Evolutionary conservation across 2,888 invertebrate species (phyloP).

Genomic region (Tupiocoris notatus): DNA sequence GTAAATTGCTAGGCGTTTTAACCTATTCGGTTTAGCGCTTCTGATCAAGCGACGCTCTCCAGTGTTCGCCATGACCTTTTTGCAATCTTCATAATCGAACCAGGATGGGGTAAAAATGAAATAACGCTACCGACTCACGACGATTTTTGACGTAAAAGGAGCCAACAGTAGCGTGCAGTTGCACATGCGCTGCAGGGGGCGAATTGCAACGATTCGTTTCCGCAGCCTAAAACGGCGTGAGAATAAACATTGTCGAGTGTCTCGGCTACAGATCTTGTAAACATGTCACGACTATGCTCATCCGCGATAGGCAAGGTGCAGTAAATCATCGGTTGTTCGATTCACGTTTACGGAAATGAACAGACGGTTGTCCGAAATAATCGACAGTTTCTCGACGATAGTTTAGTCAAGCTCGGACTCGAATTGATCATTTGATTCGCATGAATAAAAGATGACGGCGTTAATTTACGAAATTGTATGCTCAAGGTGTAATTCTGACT

Average conservation of each 20-base stretch:
- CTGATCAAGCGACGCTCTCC: not conserved
- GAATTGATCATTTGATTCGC: too few species aligned
- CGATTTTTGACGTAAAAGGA: not conserved
- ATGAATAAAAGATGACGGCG: too few species aligned
- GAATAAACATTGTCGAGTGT: not conserved
- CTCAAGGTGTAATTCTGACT: too few species aligned
- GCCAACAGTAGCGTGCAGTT: not conserved
- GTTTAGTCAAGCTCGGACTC: too few species aligned
- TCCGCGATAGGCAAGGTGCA: not conserved
- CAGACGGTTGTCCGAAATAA: not conserved
- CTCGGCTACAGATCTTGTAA: not conserved
- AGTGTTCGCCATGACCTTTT: not conserved
- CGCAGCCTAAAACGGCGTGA: not conserved
- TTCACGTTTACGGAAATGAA: not conserved
- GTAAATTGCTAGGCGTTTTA: too few species aligned
- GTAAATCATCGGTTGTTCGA: not conserved
- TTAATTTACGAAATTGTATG: too few species aligned
- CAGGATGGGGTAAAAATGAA: not conserved
- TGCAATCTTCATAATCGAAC: not conserved
- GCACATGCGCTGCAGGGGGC: not conserved
- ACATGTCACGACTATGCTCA: not conserved
- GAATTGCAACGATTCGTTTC: not conserved
- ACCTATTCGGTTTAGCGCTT: not conserved
- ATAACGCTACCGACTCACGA: not conserved
- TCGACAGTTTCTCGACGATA: not conserved